Base-by-base conservation (phyloP, 2,888 invertebrate species). In the Leucoptera coffeella region DNA sequence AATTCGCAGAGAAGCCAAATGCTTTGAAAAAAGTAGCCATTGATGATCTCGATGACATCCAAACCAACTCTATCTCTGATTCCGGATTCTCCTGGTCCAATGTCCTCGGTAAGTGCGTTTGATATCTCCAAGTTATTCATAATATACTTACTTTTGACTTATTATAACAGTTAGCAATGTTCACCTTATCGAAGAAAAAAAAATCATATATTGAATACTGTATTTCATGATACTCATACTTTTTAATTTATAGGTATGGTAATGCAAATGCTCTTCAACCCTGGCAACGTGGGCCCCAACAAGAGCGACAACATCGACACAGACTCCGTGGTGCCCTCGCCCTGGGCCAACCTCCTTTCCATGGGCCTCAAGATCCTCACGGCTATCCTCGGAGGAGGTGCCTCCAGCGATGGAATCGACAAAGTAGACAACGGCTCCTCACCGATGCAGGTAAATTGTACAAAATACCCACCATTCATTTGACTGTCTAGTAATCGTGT, bases 1-100 rank as follows among this genome's bases (percentile, higher is more conserved):
- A 91, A 69, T 90, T 85, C 52, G 88, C 86, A 0, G 89, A 88
- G 48, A 92, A 92, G 51, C 84, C 90, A 9, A 92, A 91, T 48
- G 82, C 86, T 10, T 77, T 87, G 43, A 92, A 92, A 64, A 92
- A 92, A 62, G 89, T 89, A 4, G 82, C 82, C 3, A 54, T 84
- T 15, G 86, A 88, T 41, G 86, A 89, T 47, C 56, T 89, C 34
- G 87, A 88, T 39, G 89, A 89, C 39, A 75, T 87, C 35, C 80
- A 81, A 49, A 84, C 80, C 34, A 90, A 89, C 59, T 82, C 84
- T 37, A 84, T 89, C 41, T 79, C 81, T 30, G 83, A 84, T 36
- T 69, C 75, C 26, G 86, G 87, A 29, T 91, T 90, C 54, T 86
- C 89, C 12, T 91, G 90, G 90, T 82, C 87, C 25, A 89, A 85